A percentile compares a stretch with the other conserved stretches of the same genome.
These are phyloP conservation scores for Xyrauchen texanus DNA, from an alignment of 2,113 vertebrate species.

Conservation along the genomic window DNA sequence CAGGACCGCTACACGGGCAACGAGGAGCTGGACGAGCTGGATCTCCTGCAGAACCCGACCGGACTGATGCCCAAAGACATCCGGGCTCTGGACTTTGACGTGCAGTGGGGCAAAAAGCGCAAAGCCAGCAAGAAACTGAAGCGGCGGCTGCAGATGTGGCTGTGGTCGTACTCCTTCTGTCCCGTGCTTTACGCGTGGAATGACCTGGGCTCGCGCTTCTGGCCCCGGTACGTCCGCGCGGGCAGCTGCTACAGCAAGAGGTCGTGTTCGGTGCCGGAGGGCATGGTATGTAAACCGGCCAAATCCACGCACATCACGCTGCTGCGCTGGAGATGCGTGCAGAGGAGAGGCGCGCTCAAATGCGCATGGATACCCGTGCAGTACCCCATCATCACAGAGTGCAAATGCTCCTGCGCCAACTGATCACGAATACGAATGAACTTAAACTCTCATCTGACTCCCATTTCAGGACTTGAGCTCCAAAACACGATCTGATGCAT, in stretches of 20 bases:
- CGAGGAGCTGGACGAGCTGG: conserved; percentile 82
- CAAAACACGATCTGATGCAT: too few species aligned
- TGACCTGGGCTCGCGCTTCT: conserved; percentile 92
- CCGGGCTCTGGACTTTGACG: conserved; percentile 88
- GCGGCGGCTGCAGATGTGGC: conserved; percentile 94
- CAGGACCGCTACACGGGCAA: conserved; percentile 80
- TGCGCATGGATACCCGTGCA: conserved; percentile 95
- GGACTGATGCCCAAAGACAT: conserved; percentile 91
- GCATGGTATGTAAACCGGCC: conserved; percentile 90
- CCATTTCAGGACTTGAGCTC: too few species aligned
- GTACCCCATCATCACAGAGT: conserved; percentile 95
- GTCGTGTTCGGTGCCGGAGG: conserved; percentile 95
- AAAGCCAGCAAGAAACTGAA: conserved; percentile 90
- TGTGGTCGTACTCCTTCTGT: conserved; percentile 94
- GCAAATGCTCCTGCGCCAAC: conserved; percentile 92
- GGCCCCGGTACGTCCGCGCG: conserved; percentile 91
- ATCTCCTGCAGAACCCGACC: conserved; percentile 80
- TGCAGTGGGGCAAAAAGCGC: conserved; percentile 84
- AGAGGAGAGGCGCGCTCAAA: conserved; percentile 82
- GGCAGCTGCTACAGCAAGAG: conserved; percentile 91
- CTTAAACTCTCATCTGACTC: too few species aligned
- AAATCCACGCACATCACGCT: conserved; percentile 89
- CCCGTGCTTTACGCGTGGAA: conserved; percentile 92
- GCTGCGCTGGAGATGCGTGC: conserved; percentile 89
- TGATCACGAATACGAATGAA: conserved; percentile 46